These are phyloP conservation scores for Cyprinus carpio DNA, from an alignment of 2,113 vertebrate genomes.

Conservation along the genomic window DNA sequence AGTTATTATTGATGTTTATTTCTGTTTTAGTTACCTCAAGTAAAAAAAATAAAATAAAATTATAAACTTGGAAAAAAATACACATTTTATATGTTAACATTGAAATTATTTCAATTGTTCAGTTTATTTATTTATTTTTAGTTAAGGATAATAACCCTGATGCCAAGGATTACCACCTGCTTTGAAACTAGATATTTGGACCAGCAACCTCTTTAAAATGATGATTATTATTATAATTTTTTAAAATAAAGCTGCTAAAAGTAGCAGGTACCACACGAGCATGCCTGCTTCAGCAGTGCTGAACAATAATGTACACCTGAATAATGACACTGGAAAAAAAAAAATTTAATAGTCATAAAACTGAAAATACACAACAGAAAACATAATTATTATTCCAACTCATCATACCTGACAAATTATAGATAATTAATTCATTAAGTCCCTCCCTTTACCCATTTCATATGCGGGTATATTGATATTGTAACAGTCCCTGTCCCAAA, in stretches of 20 bases:
- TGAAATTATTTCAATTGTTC: not conserved
- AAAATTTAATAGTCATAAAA: not conserved
- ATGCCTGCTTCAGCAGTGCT: not conserved
- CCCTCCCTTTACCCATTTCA: not conserved
- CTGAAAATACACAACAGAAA: slow-evolving; percentile 11
- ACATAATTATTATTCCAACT: not conserved
- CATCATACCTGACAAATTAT: not conserved
- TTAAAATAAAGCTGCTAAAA: not conserved
- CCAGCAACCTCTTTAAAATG: not conserved
- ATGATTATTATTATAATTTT: not conserved
- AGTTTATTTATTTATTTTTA: not conserved
- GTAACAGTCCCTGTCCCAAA: not conserved
- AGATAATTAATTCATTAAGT: not conserved
- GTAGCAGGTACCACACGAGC: not conserved
- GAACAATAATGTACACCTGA: not conserved
- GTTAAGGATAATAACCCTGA: not conserved
- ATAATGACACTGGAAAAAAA: not conserved
- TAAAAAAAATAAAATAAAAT: no score
- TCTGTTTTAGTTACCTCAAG: no score
- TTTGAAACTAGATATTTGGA: not conserved
- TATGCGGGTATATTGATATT: not conserved
- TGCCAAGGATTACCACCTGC: not conserved
- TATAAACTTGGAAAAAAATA: no score
- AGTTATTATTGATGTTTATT: no score
- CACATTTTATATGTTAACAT: not conserved